Conservation (phyloP, 2,797 vertebrate genomes). For the Pteronotus mesoamericanus region DNA sequence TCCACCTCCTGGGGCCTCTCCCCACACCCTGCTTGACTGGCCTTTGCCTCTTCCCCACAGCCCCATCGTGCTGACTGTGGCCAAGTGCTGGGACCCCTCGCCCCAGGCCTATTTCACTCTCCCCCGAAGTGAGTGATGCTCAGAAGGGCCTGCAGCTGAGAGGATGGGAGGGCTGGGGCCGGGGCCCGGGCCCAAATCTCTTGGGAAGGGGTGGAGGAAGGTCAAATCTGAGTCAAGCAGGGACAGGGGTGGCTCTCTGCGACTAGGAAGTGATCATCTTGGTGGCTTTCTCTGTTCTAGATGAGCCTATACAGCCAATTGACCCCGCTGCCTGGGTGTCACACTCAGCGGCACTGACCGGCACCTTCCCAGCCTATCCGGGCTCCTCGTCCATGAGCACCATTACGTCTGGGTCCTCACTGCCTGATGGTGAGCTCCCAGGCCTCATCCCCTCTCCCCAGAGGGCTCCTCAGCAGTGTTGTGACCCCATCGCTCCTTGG, state of each 20-base stretch:
- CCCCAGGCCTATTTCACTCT: conserved; percentile 95
- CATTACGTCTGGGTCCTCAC: conserved; percentile 92
- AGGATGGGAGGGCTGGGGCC: neutral
- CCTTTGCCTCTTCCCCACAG: conserved; percentile 75
- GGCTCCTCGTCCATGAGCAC: conserved; percentile 92
- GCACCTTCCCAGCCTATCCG: conserved; percentile 89
- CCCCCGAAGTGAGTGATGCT: conserved; percentile 88
- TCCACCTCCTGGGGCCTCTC: neutral
- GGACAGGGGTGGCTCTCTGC: neutral
- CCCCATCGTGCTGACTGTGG: conserved; percentile 93
- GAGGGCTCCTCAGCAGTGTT: neutral
- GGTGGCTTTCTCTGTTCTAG: conserved; percentile 72
- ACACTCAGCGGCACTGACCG: conserved; percentile 91
- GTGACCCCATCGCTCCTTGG: neutral
- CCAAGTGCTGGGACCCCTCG: conserved; percentile 95
- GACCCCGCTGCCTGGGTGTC: conserved; percentile 95
- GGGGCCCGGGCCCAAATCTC: neutral
- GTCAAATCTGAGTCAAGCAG: neutral
- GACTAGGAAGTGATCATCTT: neutral
- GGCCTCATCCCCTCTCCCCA: no score
- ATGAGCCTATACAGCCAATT: conserved; percentile 93
- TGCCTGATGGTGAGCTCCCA: conserved; percentile 75
- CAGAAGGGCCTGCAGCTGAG: neutral
- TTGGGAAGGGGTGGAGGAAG: neutral
- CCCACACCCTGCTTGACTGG: neutral